phyloP scores from a whole-genome alignment of 2,888 invertebrate genomes.

The Lymantria monacha region DNA sequence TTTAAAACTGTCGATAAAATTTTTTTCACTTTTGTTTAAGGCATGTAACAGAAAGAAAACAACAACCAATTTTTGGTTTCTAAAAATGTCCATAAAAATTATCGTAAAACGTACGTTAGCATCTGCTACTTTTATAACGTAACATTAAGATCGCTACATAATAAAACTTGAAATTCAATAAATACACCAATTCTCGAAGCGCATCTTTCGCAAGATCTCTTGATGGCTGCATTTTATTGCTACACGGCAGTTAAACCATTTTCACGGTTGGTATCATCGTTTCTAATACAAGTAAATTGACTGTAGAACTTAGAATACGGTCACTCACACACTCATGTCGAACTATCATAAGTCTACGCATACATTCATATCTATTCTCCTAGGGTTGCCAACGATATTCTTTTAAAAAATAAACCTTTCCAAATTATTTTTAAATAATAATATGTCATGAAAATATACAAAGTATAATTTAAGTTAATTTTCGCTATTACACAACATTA shows the following conservation, averaged over 20 bases:
- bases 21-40: no score
- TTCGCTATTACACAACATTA: no score
- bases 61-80: no score
- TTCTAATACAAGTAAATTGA: constrained; percentile 20
- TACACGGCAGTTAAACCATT: constrained; percentile 44
- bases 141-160: constrained; percentile 24
- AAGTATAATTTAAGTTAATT: no score
- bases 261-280: constrained; percentile 37
- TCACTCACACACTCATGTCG: constrained; percentile 10
- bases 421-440: no score
- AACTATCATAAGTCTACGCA: constrained; percentile 1
- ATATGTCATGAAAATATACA: no score
- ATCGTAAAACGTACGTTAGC: constrained; percentile 8
- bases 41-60: no score
- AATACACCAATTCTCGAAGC: constrained; percentile 39
- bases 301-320: constrained; percentile 13
- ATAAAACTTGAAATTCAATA: constrained; percentile 40
- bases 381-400: background rate
- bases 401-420: no score
- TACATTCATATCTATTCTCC: background rate
- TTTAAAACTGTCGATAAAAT: no score
- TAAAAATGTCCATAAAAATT: constrained; percentile 3
- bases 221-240: constrained; percentile 52
- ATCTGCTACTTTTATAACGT: constrained; percentile 16
- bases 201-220: constrained; percentile 38